These are phyloP conservation scores for Brachyopa scutellaris DNA, from an alignment of 2,888 invertebrate genomes.

Conservation along the genomic window DNA sequence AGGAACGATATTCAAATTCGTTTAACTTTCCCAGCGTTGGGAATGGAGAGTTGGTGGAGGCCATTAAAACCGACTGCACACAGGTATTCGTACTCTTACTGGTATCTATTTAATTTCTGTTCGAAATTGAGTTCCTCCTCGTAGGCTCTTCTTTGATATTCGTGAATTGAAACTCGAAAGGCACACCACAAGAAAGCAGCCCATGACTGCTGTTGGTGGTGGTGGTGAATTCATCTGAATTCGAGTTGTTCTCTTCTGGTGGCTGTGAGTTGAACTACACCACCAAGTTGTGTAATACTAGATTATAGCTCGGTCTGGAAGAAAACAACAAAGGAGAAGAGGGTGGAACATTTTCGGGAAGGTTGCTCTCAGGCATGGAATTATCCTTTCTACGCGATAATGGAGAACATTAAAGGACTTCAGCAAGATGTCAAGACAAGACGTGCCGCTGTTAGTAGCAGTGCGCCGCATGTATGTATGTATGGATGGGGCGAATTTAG, in stretches of 20 bases:
- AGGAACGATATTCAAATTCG: constrained; percentile 44
- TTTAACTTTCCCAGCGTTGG: not conserved
- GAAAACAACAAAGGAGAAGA: not conserved
- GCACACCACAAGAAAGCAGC: constrained; percentile 3
- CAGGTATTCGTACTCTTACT: not conserved
- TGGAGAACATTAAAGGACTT: constrained; percentile 55
- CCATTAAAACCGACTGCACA: not conserved
- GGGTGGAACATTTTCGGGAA: constrained; percentile 9
- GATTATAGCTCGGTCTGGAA: constrained; percentile 23
- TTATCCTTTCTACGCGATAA: constrained; percentile 36
- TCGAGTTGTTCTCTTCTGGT: not conserved
- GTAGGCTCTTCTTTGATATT: constrained; percentile 46
- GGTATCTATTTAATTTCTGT: constrained; percentile 45
- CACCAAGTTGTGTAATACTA: constrained; percentile 27
- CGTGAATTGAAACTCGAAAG: constrained; percentile 19
- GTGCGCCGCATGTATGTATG: constrained; percentile 8
- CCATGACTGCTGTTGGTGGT: not conserved
- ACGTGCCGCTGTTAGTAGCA: not conserved
- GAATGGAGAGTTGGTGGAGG: not conserved
- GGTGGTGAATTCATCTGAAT: not conserved
- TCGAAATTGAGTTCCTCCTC: constrained; percentile 41
- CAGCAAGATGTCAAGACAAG: constrained; percentile 30
- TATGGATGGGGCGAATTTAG: not conserved
- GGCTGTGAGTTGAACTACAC: not conserved
- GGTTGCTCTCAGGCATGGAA: constrained; percentile 42